Evolutionary conservation across 64 coral and sea anemone species (phyloP), one percentile per base, ranked within the genome.

Genomic region (Exaiptasia diaphana): DNA sequence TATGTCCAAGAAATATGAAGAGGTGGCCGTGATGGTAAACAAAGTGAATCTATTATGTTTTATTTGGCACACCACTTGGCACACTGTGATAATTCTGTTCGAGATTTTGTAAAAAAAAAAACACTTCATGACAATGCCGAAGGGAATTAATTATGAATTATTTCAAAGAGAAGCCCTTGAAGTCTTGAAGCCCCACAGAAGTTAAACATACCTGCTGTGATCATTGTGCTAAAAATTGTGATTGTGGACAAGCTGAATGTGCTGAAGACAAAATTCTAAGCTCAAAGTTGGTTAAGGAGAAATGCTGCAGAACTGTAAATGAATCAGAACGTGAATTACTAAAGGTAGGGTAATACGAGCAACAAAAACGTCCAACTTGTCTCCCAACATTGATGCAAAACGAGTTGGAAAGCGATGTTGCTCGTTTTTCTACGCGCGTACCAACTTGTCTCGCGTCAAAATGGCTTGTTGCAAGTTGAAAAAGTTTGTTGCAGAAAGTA

Each of bases 1-100:
- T 80, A 63, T 63, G 54, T 80, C 0, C 76, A 80, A 80, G 76
- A 80, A 46, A 40, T 80, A 50, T 53, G 76, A 17, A 30, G 61
- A 10, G 73, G 58, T 67, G 73, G 85, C 26, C 22, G 82, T 17
- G 82, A 64, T 86, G 82, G 82, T 38, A 14, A 37, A 18, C 54
- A 41, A 29, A 39, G 37, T 35, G 10, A 17, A 6, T 68, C 75
- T 38, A 54, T 26, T 26, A 21, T 78, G 53, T 23, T 21, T 8
- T 78, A 78, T 17, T 48, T 18, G 6, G 29, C 75, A 22, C 60
- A 59, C 50, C 75, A 78, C 17, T 21, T 78, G 17, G 75, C 52
- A 26, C 29, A 26, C 15, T 78, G 75, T 78, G 75, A 78, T 25
- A 36, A 34, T 40, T 29, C 40, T 27, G 60, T 78, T 28, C 20